Evolutionary conservation across 2,888 invertebrate species (phyloP).

Genomic region (Melolontha melolontha): DNA sequence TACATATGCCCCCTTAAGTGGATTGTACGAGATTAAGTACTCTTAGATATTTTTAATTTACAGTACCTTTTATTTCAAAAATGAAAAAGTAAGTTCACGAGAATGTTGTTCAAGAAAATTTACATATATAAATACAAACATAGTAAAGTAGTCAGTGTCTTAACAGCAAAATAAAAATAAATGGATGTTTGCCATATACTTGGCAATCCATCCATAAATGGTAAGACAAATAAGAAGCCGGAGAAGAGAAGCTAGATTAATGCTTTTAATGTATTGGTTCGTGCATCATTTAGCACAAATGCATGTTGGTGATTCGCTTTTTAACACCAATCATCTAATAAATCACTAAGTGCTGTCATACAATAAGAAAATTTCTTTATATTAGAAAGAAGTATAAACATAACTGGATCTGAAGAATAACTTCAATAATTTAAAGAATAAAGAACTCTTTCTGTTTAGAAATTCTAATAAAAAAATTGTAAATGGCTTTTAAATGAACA

Average conservation of each 20-base stretch:
- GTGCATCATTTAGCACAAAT: slow-evolving; percentile 7
- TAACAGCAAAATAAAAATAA: slow-evolving; percentile 11
- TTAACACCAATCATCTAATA: slow-evolving; percentile 33
- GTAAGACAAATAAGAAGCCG: slow-evolving; percentile 17
- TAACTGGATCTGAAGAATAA: slow-evolving; percentile 1
- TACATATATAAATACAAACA: too few species aligned
- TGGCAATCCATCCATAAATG: slow-evolving; percentile 25
- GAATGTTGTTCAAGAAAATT: too few species aligned
- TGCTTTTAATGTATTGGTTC: slow-evolving; percentile 29
- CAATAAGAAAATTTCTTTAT: not conserved
- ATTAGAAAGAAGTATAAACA: not conserved
- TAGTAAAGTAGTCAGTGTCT: too few species aligned
- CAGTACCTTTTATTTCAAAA: too few species aligned
- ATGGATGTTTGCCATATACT: slow-evolving; percentile 15
- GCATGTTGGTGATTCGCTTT: slow-evolving; percentile 13
- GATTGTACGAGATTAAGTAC: too few species aligned
- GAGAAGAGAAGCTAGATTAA: slow-evolving; percentile 13
- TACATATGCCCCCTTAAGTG: too few species aligned
- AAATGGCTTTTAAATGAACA: too few species aligned
- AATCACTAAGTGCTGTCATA: slow-evolving; percentile 21
- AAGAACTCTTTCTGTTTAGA: too few species aligned
- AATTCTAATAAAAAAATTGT: too few species aligned
- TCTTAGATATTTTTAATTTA: too few species aligned
- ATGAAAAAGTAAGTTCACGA: too few species aligned
- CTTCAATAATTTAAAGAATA: not conserved